Evolutionary conservation across 2,113 vertebrate species (phyloP).

Genomic region (Osmerus mordax): DNA sequence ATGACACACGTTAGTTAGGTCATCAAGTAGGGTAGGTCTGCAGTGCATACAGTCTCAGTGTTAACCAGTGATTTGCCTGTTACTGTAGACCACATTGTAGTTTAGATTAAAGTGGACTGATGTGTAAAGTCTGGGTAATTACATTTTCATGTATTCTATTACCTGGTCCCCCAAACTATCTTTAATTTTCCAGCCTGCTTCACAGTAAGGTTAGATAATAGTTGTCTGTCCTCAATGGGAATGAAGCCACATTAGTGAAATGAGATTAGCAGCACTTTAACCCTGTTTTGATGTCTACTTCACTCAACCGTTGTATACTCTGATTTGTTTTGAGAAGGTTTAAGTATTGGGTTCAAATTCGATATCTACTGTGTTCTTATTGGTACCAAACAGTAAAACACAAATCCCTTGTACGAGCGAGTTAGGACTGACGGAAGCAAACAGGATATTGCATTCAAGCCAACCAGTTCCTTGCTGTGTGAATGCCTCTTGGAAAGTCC

Average conservation of each 20-base stretch:
- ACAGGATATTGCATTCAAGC: background rate
- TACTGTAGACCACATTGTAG: no score
- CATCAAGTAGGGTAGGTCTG: no score
- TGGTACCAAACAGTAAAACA: background rate
- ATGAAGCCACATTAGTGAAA: constrained; percentile 45
- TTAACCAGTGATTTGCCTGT: no score
- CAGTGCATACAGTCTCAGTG: no score
- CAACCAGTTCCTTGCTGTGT: background rate
- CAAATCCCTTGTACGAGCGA: background rate
- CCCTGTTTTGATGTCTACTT: constrained; percentile 34
- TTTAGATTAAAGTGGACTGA: background rate
- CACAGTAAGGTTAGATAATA: constrained; percentile 29
- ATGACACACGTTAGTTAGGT: no score
- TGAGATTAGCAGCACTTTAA: constrained; percentile 43
- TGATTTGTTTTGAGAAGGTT: background rate
- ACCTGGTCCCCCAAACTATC: background rate
- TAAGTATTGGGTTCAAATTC: background rate
- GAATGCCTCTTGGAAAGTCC: background rate
- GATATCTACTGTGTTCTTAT: background rate
- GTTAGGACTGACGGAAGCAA: background rate
- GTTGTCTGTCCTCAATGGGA: background rate
- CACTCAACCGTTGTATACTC: constrained; percentile 22
- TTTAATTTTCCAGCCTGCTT: constrained; percentile 53
- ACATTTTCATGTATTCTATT: constrained; percentile 8
- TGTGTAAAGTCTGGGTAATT: background rate